Conservation (phyloP, 2,888 invertebrate species). For the Caenorhabditis sp. region DNA sequence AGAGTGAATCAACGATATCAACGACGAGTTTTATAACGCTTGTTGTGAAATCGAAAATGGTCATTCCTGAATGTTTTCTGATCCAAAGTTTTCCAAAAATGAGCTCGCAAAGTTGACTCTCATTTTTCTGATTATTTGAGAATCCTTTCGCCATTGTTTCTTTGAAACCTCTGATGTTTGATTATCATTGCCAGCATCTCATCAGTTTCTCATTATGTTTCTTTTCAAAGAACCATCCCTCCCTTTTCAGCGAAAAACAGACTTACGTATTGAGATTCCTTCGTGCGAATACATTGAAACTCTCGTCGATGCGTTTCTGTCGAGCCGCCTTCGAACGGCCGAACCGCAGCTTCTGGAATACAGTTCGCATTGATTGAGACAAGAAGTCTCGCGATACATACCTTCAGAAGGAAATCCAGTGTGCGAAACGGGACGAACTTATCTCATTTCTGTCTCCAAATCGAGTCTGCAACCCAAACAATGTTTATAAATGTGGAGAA, state of each 20-base stretch:
- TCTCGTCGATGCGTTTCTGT: constrained; percentile 72
- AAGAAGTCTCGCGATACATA: neutral
- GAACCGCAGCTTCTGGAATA: constrained; percentile 71
- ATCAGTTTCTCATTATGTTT: neutral
- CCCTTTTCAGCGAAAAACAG: neutral
- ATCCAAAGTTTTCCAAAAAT: too few relatives aligned
- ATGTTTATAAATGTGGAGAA: constrained; percentile 6
- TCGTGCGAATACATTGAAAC: constrained; percentile 68
- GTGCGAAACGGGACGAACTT: constrained; percentile 12
- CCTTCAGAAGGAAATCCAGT: constrained; percentile 64
- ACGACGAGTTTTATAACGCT: too few relatives aligned
- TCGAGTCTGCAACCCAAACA: constrained; percentile 12
- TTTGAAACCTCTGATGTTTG: too few relatives aligned
- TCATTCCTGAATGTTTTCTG: too few relatives aligned
- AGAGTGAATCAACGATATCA: too few relatives aligned
- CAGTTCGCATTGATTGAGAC: too few relatives aligned
- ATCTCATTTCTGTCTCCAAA: constrained; percentile 36
- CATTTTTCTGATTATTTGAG: too few relatives aligned
- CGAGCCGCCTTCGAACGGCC: constrained; percentile 72
- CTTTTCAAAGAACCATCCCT: neutral
- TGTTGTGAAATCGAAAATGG: too few relatives aligned
- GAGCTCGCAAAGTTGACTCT: too few relatives aligned
- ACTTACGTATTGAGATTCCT: constrained; percentile 63
- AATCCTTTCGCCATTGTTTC: too few relatives aligned
- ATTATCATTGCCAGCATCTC: neutral